Base-by-base conservation (phyloP, 2,888 invertebrate species). In the Pseudococcus viburni region DNA sequence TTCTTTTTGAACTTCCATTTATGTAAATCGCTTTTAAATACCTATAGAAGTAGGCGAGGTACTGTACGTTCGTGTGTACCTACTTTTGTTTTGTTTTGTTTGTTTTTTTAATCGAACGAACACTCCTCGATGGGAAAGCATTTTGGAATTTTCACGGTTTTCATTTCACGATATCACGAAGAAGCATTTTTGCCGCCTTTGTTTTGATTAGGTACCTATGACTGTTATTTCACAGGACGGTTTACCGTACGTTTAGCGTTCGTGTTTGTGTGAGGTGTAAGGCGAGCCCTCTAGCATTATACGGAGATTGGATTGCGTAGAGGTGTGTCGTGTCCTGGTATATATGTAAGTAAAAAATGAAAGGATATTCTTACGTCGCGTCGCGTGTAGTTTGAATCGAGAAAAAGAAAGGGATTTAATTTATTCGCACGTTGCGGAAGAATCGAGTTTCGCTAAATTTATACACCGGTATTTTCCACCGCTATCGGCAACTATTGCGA, bases 311-410 rank as follows among this genome's bases (percentile, higher is more conserved):
- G 0, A n/a, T 59, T 6, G 15, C 59, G n/a, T 59, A 19, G n/a
- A n/a, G 19, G n/a, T 59, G 59, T 59, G 59, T 59, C 59, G 59
- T n/a, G 59, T 59, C 59, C n/a, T 59, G n/a, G n/a, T 51, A 51
- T 12, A 15, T 59, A 59, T 7, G 59, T 15, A 59, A n/a, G n/a
- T 55, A 55, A 17, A 55, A 55, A 17, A n/a, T 59, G 8, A 1
- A 15, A 59, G 59, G 59, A n/a, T 59, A n/a, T 59, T 59, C n/a
- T 59, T 59, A 59, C 9, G 42, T 42, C 3, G 42, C 6, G 9
- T 42, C 42, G 9, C 8, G 42, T 42, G 5, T 9, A 33, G 26
- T 33, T 2, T 33, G 59, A 19, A 59, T n/a, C 59, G 15, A 12
- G 59, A n/a, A 59, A 59, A 5, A 12, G 59, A 59, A 59, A 59